Conservation (phyloP, 2,113 vertebrate genomes). For the Oncorhynchus gorbuscha region DNA sequence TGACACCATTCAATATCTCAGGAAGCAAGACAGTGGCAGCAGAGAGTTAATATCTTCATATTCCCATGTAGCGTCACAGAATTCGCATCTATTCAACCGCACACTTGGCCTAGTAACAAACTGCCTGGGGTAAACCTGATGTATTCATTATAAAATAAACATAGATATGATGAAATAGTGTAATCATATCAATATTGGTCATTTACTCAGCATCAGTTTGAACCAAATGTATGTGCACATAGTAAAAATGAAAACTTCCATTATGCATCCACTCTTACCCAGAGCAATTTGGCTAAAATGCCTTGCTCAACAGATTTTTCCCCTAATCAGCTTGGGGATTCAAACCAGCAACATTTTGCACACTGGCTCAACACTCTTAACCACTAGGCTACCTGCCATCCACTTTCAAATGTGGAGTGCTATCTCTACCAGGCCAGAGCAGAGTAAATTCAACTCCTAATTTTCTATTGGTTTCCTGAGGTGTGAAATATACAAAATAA, state of each 20-base stretch:
- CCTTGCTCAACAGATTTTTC: no score
- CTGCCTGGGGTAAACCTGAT: background rate
- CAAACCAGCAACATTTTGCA: no score
- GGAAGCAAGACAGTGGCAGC: constrained; percentile 31
- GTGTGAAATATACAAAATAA: constrained; percentile 80
- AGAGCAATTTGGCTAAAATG: no score
- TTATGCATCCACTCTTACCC: background rate
- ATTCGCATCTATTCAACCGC: background rate
- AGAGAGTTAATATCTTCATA: constrained; percentile 9
- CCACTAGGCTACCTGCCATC: no score
- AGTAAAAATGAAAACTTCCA: background rate
- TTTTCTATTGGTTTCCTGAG: constrained; percentile 84
- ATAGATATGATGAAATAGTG: constrained; percentile 1
- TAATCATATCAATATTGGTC: background rate
- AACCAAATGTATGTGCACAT: background rate
- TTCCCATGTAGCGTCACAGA: background rate
- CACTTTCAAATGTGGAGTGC: constrained; percentile 22
- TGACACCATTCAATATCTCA: constrained; percentile 26
- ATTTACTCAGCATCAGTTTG: background rate
- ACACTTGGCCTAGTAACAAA: constrained; percentile 5
- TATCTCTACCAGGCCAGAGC: constrained; percentile 21
- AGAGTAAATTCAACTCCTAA: constrained; percentile 29
- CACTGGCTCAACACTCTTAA: no score
- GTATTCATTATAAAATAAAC: background rate
- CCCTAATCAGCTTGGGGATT: no score